Evolutionary conservation across 1,140 invertebrate genomes (phyloP).

Genomic region (Paralvinella palmiformis): DNA sequence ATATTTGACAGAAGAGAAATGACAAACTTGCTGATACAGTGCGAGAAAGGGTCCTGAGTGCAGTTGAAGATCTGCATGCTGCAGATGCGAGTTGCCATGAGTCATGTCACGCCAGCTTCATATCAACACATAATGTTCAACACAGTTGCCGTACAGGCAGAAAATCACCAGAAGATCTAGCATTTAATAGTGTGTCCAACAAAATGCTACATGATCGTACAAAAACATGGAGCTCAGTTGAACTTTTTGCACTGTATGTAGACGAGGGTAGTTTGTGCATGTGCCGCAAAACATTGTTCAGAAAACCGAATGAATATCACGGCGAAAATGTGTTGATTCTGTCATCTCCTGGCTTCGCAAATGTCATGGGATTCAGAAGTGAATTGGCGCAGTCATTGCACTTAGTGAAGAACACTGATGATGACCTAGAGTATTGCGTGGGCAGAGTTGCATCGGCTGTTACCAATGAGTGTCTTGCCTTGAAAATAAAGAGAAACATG

Average conservation of each 20-base stretch:
- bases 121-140: not conserved
- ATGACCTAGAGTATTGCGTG: no score
- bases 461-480: no score
- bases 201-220: not conserved
- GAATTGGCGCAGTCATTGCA: not conserved
- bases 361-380: not conserved
- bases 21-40: no score
- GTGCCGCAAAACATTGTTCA: not conserved
- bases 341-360: not conserved
- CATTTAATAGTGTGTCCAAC: not conserved
- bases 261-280: not conserved
- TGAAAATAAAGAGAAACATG: not conserved
- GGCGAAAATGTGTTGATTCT: not conserved
- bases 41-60: not conserved
- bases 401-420: no score
- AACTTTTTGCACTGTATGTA: not conserved
- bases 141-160: not conserved
- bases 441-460: no score
- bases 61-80: not conserved
- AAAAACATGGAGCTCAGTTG: not conserved
- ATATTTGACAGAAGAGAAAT: no score
- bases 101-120: not conserved
- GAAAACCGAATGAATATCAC: not conserved
- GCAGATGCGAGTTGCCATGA: not conserved
- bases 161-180: slow-evolving; percentile 2